These are phyloP conservation scores for Gortyna flavago DNA, from an alignment of 2,888 invertebrate genomes.

Conservation along the genomic window DNA sequence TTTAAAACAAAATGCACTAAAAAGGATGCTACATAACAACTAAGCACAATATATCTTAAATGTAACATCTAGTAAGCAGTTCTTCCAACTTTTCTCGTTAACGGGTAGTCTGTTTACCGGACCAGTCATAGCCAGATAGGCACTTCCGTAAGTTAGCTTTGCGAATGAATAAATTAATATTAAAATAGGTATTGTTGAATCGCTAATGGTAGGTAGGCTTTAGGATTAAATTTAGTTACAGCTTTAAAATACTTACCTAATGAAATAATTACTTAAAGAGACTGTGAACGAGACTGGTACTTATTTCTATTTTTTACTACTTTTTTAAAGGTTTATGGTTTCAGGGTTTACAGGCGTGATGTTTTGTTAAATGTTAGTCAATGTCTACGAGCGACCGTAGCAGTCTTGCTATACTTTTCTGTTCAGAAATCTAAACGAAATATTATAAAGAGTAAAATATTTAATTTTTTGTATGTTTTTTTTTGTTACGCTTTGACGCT, in stretches of 20 bases:
- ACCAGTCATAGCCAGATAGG: slow-evolving; percentile 64
- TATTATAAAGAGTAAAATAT: neutral
- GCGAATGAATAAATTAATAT: slow-evolving; percentile 67
- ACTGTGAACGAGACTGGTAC: neutral
- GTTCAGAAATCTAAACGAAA: neutral
- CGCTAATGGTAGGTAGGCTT: slow-evolving; percentile 11
- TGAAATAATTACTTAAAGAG: neutral
- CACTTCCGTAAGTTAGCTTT: slow-evolving; percentile 63
- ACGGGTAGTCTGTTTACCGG: slow-evolving; percentile 69
- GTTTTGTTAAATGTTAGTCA: neutral
- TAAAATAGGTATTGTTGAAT: slow-evolving; percentile 60
- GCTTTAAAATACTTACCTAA: slow-evolving; percentile 2
- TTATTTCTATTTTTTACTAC: neutral
- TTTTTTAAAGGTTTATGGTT: neutral
- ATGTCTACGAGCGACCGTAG: neutral
- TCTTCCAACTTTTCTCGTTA: slow-evolving; percentile 81
- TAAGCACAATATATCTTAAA: slow-evolving; percentile 57
- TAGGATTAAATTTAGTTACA: slow-evolving; percentile 17
- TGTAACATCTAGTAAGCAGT: slow-evolving; percentile 52
- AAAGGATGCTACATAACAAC: slow-evolving; percentile 5
- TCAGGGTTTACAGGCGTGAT: neutral
- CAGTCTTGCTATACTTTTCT: neutral
- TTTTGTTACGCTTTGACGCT: neutral
- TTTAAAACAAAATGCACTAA: slow-evolving; percentile 4
- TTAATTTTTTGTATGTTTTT: neutral